A percentile compares a stretch with the other conserved stretches of the same genome.
Conservation (phyloP, 2,113 vertebrate genomes). For the Ovis canadensis region DNA sequence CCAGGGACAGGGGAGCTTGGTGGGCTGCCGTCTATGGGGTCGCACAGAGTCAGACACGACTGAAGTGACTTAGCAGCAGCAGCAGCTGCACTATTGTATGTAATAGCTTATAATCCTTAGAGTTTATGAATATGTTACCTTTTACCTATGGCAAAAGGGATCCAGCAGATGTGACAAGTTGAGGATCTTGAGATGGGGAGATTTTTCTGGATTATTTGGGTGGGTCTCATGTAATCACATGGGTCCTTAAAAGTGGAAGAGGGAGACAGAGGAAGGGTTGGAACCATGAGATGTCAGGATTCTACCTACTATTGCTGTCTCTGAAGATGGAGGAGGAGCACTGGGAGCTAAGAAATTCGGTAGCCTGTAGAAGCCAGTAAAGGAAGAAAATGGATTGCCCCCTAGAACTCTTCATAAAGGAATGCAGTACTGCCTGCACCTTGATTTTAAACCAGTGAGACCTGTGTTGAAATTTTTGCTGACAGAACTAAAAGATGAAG, state of each 20-base stretch:
- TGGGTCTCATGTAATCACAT: neutral
- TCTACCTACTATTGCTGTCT: neutral
- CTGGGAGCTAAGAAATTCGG: fast-evolving
- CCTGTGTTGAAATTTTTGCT: neutral
- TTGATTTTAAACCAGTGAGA: neutral
- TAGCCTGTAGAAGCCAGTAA: neutral
- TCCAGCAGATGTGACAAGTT: neutral
- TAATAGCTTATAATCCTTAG: neutral
- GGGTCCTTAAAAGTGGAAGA: neutral
- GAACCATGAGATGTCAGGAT: neutral
- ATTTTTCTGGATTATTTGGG: neutral
- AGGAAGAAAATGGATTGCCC: neutral
- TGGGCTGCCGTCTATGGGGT: too few relatives aligned
- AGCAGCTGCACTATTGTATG: neutral
- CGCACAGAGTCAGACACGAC: too few relatives aligned
- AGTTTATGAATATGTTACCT: neutral
- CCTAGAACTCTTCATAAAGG: neutral
- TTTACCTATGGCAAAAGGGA: neutral
- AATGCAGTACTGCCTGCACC: too few relatives aligned
- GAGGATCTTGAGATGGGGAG: neutral
- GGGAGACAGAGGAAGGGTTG: neutral
- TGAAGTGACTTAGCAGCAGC: too few relatives aligned
- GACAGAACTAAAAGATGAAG: neutral
- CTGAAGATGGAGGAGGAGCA: neutral
- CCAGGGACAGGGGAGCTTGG: too few relatives aligned